phyloP scores from a whole-genome alignment of 2,888 invertebrate species.

The Zhuqinia jingwanae region DNA sequence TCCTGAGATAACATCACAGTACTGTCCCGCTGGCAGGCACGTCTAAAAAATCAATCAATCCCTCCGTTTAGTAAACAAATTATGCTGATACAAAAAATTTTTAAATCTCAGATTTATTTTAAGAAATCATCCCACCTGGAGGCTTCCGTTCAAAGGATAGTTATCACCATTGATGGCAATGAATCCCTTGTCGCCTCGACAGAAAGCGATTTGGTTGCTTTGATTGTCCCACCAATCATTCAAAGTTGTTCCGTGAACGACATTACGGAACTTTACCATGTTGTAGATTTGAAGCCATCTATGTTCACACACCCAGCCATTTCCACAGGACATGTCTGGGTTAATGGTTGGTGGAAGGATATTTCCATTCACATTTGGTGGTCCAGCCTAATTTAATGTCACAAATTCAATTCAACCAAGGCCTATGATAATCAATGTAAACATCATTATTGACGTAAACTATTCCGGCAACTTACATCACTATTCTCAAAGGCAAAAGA shows the following conservation, averaged over 20 bases:
- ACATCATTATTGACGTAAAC: too few species aligned
- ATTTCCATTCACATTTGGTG: slow-evolving; percentile 80
- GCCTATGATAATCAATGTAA: too few species aligned
- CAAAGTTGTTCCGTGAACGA: slow-evolving; percentile 82
- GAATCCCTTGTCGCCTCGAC: slow-evolving; percentile 81
- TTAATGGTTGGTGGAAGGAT: slow-evolving; percentile 81
- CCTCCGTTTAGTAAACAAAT: too few species aligned
- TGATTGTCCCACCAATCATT: slow-evolving; percentile 81
- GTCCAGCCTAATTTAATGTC: slow-evolving; percentile 53
- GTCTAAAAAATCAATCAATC: slow-evolving; percentile 79
- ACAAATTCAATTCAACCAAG: too few species aligned
- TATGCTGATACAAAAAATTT: too few species aligned
- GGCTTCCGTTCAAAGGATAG: slow-evolving; percentile 78
- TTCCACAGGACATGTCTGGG: slow-evolving; percentile 80
- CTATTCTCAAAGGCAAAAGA: too few species aligned
- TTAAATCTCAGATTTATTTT: too few species aligned
- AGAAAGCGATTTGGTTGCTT: slow-evolving; percentile 81
- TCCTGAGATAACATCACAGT: slow-evolving; percentile 83
- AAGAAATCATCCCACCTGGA: too few species aligned
- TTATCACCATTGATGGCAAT: slow-evolving; percentile 81
- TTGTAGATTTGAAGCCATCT: slow-evolving; percentile 90
- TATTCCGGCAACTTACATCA: too few species aligned
- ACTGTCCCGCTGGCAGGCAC: slow-evolving; percentile 82
- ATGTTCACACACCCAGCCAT: slow-evolving; percentile 81
- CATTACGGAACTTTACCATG: slow-evolving; percentile 90